These are phyloP conservation scores for Laterallus jamaicensis DNA, from an alignment of 2,113 vertebrate species.

Conservation along the genomic window DNA sequence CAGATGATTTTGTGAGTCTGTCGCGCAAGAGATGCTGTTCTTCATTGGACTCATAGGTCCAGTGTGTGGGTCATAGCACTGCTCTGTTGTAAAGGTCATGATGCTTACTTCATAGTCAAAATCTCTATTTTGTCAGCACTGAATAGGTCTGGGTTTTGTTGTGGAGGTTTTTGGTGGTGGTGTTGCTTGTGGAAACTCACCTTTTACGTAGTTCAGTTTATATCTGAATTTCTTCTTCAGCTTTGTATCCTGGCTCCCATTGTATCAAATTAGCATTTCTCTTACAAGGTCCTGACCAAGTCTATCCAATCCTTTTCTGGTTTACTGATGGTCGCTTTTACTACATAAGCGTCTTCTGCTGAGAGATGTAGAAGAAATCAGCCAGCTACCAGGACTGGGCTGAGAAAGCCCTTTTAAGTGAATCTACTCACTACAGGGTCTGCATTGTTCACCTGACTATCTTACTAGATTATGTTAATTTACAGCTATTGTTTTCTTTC, in stretches of 20 bases:
- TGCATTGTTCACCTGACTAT: background rate
- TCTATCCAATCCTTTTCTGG: background rate
- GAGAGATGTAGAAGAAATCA: background rate
- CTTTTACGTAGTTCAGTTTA: background rate
- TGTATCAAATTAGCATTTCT: background rate
- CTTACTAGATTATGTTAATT: background rate
- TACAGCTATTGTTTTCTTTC: background rate
- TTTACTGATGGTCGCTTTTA: background rate
- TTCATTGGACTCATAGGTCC: background rate
- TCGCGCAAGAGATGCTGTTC: background rate
- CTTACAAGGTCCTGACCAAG: background rate
- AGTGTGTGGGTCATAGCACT: background rate
- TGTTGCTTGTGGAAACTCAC: background rate
- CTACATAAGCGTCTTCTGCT: background rate
- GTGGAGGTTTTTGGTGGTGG: too few relatives aligned
- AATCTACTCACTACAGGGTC: background rate
- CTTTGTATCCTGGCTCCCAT: background rate
- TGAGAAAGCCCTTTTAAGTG: background rate
- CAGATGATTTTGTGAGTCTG: background rate
- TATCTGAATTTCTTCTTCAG: background rate
- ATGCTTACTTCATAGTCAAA: background rate
- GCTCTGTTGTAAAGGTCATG: background rate
- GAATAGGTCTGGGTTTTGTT: background rate
- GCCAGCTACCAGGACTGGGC: background rate
- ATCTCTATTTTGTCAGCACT: background rate